A percentile compares a stretch with the other conserved stretches of the same genome.
Evolutionary conservation across 2,888 invertebrate genomes (phyloP).

Genomic region (Sussaba pulchella): DNA sequence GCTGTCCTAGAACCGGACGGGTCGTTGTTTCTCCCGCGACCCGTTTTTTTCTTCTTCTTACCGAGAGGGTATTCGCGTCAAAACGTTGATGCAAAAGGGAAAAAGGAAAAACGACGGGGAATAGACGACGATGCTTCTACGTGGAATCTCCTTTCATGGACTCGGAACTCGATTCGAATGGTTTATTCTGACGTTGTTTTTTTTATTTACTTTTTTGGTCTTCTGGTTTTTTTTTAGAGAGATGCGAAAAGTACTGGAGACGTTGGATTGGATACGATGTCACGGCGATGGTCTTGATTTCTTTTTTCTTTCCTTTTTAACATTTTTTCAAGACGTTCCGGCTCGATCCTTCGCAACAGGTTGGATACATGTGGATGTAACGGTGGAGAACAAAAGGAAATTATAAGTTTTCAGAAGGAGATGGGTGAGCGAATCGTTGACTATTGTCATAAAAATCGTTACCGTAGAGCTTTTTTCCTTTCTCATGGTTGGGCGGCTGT

Average conservation of each 20-base stretch:
- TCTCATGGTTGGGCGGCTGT: too few relatives aligned
- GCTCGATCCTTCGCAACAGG: constrained; percentile 41
- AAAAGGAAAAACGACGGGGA: too few relatives aligned
- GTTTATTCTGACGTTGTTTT: constrained; percentile 20
- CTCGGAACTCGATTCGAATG: constrained; percentile 42
- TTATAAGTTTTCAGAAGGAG: not conserved
- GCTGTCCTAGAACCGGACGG: constrained; percentile 77
- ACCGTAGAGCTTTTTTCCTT: too few relatives aligned
- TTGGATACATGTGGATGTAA: constrained; percentile 1
- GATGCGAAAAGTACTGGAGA: not conserved
- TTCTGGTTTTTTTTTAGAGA: not conserved
- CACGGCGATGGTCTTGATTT: not conserved
- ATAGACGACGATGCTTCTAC: constrained; percentile 18
- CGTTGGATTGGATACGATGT: not conserved
- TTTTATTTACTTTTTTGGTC: too few relatives aligned
- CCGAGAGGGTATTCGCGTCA: constrained; percentile 52
- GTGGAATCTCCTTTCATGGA: constrained; percentile 50
- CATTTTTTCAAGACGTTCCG: constrained; percentile 45
- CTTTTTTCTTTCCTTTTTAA: constrained; percentile 6
- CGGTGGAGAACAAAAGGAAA: constrained; percentile 3
- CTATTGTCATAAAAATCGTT: not conserved
- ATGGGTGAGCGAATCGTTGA: not conserved
- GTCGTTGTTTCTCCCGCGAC: constrained; percentile 51
- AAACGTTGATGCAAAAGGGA: constrained; percentile 19
- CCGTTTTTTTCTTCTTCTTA: too few relatives aligned